phyloP scores from a whole-genome alignment of 2,888 invertebrate species.

The Cremastinae sp. region DNA sequence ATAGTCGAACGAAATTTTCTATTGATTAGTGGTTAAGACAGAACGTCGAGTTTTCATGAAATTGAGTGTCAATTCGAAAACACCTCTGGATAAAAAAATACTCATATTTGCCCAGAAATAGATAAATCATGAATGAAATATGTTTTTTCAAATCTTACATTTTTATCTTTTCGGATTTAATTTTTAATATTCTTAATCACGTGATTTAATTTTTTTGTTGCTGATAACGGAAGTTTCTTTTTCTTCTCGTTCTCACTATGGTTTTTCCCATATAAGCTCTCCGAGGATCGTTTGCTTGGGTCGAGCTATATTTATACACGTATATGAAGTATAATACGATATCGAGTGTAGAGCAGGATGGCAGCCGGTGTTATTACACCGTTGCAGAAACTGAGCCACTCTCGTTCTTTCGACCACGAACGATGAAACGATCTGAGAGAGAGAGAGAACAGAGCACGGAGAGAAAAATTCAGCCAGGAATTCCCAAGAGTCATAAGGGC shows the following conservation, averaged over 20 bases:
- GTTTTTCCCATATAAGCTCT: constrained; percentile 6
- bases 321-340: background rate
- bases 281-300: background rate
- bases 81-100: no score
- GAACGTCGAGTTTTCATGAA: no score
- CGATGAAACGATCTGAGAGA: constrained; percentile 16
- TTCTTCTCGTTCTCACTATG: background rate
- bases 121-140: no score
- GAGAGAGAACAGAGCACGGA: background rate
- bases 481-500: background rate
- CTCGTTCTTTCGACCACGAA: constrained; percentile 10
- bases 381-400: constrained; percentile 30
- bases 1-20: no score
- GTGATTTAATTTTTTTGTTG: background rate
- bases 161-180: no score
- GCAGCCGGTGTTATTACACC: constrained; percentile 13
- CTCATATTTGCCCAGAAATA: no score
- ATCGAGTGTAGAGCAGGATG: background rate
- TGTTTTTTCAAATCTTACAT: no score
- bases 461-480: constrained; percentile 1
- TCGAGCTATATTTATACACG: background rate
- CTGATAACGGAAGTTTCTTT: background rate
- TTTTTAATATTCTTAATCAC: background rate
- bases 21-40: no score
- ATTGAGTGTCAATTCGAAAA: no score